A percentile compares a stretch with the other conserved stretches of the same genome.
phyloP scores from a whole-genome alignment of 2,888 invertebrate species.

The Drosophila mulleri region DNA sequence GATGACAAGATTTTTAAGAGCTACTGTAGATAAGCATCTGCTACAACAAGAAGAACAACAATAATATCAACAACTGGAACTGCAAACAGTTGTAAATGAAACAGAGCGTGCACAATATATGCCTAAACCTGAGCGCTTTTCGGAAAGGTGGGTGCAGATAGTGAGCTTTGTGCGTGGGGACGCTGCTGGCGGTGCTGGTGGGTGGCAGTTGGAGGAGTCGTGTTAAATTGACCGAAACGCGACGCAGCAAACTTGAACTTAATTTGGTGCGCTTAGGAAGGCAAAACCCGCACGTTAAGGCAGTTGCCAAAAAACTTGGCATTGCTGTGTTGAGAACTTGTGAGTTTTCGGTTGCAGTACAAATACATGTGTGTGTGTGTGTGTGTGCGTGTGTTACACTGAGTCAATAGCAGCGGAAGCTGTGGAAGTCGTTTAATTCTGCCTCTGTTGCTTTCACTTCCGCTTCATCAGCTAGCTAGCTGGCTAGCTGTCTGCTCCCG shows the following conservation, averaged over 20 bases:
- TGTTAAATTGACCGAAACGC: conserved; percentile 74
- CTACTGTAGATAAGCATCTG: conserved; percentile 26
- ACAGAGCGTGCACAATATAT: conserved; percentile 63
- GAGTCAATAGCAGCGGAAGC: conserved; percentile 19
- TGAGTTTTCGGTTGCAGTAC: conserved; percentile 9
- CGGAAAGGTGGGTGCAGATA: conserved; percentile 32
- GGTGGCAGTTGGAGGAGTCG: conserved; percentile 11
- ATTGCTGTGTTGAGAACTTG: conserved; percentile 17
- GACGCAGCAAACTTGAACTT: conserved; percentile 70
- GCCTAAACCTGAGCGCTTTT: conserved; percentile 50
- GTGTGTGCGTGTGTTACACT: conserved; percentile 5
- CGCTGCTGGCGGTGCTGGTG: neutral
- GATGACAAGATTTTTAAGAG: conserved; percentile 38
- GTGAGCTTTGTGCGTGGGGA: neutral
- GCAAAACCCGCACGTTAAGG: conserved; percentile 42
- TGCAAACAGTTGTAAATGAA: conserved; percentile 47
- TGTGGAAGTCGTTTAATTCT: conserved; percentile 59
- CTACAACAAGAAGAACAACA: conserved; percentile 3
- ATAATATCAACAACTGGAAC: conserved; percentile 24
- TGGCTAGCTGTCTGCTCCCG: conserved; percentile 39
- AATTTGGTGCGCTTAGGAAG: conserved; percentile 48
- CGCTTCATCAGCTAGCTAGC: conserved; percentile 66
- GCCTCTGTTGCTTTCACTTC: conserved; percentile 72
- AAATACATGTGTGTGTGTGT: conserved; percentile 7
- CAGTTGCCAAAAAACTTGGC: conserved; percentile 47